phyloP scores from a whole-genome alignment of 2,888 invertebrate species.

The Rutpela maculata region DNA sequence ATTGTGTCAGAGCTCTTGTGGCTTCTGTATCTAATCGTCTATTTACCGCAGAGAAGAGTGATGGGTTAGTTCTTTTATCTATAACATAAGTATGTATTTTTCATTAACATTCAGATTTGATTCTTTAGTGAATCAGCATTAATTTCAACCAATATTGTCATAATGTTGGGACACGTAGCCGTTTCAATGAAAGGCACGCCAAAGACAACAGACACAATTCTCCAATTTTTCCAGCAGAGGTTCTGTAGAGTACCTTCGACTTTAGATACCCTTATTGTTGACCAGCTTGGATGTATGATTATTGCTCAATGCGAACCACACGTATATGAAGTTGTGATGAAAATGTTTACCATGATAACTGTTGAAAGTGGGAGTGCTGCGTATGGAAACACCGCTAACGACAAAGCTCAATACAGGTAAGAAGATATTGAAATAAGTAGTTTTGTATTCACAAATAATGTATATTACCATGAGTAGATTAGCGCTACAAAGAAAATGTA shows the following conservation, averaged over 20 bases:
- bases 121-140: conserved; percentile 88
- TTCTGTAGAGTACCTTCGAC: conserved; percentile 95
- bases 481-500: too few species aligned
- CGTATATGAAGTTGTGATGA: conserved; percentile 96
- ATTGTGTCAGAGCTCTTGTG: conserved; percentile 96
- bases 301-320: conserved; percentile 92
- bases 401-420: conserved; percentile 73
- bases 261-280: conserved; percentile 95
- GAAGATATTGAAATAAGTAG: not conserved
- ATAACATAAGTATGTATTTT: not conserved
- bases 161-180: conserved; percentile 97
- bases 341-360: conserved; percentile 97
- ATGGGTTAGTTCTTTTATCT: conserved; percentile 77
- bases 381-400: conserved; percentile 80
- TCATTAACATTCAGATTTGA: not conserved
- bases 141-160: conserved; percentile 97
- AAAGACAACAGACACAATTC: conserved; percentile 94
- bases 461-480: too few species aligned
- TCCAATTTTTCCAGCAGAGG: conserved; percentile 97
- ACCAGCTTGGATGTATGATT: conserved; percentile 98
- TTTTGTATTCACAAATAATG: not conserved
- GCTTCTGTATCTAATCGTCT: conserved; percentile 96
- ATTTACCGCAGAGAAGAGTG: conserved; percentile 93
- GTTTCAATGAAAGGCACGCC: conserved; percentile 95
- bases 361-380: conserved; percentile 91